phyloP scores from a whole-genome alignment of 2,888 invertebrate genomes.

The Oscheius sp. region DNA sequence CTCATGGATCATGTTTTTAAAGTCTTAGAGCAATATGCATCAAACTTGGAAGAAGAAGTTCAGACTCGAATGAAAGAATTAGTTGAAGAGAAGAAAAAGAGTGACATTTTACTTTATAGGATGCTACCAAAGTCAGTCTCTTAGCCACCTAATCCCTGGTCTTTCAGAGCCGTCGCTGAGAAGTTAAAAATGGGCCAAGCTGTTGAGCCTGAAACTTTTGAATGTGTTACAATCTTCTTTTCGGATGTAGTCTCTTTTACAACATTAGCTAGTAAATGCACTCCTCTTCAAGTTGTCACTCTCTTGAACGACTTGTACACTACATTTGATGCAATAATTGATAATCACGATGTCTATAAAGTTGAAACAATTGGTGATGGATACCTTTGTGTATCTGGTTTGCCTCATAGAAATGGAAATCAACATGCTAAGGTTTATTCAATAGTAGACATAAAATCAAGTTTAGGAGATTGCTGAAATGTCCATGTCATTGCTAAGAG shows the following conservation, averaged over 20 bases:
- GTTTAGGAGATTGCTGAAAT: slow-evolving; percentile 48
- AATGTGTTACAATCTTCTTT: slow-evolving; percentile 62
- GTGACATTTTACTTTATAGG: slow-evolving; percentile 61
- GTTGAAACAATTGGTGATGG: slow-evolving; percentile 64
- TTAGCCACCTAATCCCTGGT: neutral
- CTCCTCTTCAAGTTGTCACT: slow-evolving; percentile 65
- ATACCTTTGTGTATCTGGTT: slow-evolving; percentile 54
- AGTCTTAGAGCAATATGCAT: slow-evolving; percentile 59
- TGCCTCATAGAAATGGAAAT: slow-evolving; percentile 58
- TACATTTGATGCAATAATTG: slow-evolving; percentile 62
- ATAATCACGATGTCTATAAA: slow-evolving; percentile 63
- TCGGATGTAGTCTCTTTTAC: slow-evolving; percentile 65
- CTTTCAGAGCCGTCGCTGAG: slow-evolving; percentile 59
- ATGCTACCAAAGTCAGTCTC: slow-evolving; percentile 57
- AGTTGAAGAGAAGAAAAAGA: slow-evolving; percentile 64
- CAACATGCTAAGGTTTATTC: slow-evolving; percentile 35
- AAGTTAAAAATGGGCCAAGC: slow-evolving; percentile 60
- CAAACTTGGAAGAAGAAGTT: slow-evolving; percentile 61
- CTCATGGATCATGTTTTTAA: slow-evolving; percentile 66
- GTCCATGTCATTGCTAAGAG: slow-evolving; percentile 39
- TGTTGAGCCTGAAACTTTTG: slow-evolving; percentile 60
- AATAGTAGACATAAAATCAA: slow-evolving; percentile 5
- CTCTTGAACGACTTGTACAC: slow-evolving; percentile 68
- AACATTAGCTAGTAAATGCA: slow-evolving; percentile 59
- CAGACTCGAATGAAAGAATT: slow-evolving; percentile 60